These are phyloP conservation scores for Australoheros facetus DNA, from an alignment of 2,797 vertebrate genomes.

Conservation along the genomic window DNA sequence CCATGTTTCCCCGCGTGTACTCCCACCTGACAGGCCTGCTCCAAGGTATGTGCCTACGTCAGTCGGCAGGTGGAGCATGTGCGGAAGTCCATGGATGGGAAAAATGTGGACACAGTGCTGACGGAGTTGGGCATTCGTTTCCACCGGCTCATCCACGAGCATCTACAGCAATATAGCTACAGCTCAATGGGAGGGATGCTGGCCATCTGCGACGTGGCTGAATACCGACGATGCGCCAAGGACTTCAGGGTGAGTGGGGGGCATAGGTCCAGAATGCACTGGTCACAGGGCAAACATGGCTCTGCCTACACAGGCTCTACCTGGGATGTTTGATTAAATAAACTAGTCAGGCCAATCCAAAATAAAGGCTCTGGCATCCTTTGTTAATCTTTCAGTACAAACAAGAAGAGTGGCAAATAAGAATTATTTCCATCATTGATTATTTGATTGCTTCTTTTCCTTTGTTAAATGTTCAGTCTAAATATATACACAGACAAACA, in stretches of 20 bases:
- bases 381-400: background rate
- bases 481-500: background rate
- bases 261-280: conserved; percentile 41
- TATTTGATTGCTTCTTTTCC: background rate
- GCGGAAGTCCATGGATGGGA: conserved; percentile 97
- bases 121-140: conserved; percentile 96
- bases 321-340: conserved; percentile 3
- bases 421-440: conserved; percentile 16
- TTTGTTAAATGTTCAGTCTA: background rate
- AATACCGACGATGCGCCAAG: conserved; percentile 97
- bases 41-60: conserved; percentile 94
- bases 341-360: conserved; percentile 2
- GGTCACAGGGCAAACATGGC: conserved; percentile 46
- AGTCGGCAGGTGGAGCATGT: conserved; percentile 96
- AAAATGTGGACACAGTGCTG: conserved; percentile 97
- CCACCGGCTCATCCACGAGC: conserved; percentile 96
- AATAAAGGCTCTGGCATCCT: background rate
- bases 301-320: conserved; percentile 6
- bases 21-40: conserved; percentile 87
- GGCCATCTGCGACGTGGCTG: conserved; percentile 98
- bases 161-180: conserved; percentile 98
- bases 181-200: conserved; percentile 99
- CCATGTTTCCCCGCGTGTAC: background rate
- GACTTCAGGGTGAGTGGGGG: conserved; percentile 90
- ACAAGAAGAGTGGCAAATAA: background rate